phyloP scores from a whole-genome alignment of 23 tunicate genomes.

The Trididemnum miniatum region DNA sequence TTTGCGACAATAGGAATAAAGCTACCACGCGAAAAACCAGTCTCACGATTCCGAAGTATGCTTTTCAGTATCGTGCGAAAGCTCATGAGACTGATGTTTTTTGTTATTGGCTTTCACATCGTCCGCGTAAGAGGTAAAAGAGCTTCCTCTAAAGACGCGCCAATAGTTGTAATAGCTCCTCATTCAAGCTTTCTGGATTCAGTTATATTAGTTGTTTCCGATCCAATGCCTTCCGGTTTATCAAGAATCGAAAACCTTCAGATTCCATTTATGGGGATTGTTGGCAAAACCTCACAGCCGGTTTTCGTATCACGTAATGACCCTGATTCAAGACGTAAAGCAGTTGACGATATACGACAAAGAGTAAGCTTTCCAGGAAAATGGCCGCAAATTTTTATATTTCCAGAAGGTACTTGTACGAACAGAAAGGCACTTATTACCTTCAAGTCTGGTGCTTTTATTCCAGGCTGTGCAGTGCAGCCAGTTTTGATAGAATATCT shows the following conservation, averaged over 20 bases:
- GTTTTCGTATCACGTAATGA: constrained; percentile 66
- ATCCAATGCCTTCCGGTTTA: constrained; percentile 35
- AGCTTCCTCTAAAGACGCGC: constrained; percentile 49
- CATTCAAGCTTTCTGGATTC: constrained; percentile 59
- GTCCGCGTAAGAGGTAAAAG: constrained; percentile 51
- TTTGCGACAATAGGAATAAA: constrained; percentile 32
- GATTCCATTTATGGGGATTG: constrained; percentile 55
- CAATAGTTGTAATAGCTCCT: constrained; percentile 45
- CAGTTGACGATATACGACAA: constrained; percentile 39
- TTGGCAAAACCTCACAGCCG: constrained; percentile 54
- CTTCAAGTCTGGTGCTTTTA: constrained; percentile 78
- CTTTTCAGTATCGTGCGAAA: constrained; percentile 10
- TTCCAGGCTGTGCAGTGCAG: constrained; percentile 66
- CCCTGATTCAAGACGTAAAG: constrained; percentile 59
- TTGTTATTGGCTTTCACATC: constrained; percentile 29
- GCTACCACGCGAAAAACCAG: constrained; percentile 1
- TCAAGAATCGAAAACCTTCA: constrained; percentile 37
- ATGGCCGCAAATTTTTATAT: constrained; percentile 70
- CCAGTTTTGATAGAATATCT: constrained; percentile 62
- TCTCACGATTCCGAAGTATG: constrained; percentile 16
- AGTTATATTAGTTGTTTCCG: constrained; percentile 17
- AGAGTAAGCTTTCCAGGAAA: constrained; percentile 26
- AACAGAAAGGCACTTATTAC: constrained; percentile 53
- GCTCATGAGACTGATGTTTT: constrained; percentile 4
- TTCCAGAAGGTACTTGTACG: constrained; percentile 88